Percentiles rank a stretch among this genome's conserved stretches.
Evolutionary conservation across 2,888 invertebrate species (phyloP).

Genomic region (Cheilosia impressa): DNA sequence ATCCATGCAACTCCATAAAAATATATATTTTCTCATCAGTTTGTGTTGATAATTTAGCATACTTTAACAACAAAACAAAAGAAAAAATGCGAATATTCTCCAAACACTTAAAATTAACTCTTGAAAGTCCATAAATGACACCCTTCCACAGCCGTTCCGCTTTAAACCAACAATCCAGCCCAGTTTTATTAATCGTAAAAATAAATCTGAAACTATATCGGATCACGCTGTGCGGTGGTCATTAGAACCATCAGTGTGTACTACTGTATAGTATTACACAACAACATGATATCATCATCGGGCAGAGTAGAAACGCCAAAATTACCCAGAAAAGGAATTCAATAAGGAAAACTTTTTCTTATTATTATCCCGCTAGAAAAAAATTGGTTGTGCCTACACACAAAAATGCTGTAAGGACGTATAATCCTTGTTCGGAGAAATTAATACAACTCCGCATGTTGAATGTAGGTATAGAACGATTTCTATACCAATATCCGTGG

Average conservation of each 20-base stretch:
- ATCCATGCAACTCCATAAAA: constrained; percentile 32
- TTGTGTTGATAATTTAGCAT: constrained; percentile 29
- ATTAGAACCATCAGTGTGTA: constrained; percentile 57
- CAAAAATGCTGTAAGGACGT: constrained; percentile 45
- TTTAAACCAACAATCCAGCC: constrained; percentile 1
- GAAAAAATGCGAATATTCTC: constrained; percentile 38
- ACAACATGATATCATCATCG: constrained; percentile 61
- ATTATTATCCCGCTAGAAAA: constrained; percentile 43
- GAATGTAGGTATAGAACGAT: constrained; percentile 8
- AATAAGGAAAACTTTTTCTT: constrained; percentile 74
- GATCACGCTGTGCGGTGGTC: constrained; percentile 63
- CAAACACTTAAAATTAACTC: constrained; percentile 58
- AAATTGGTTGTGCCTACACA: constrained; percentile 61
- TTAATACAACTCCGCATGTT: constrained; percentile 55
- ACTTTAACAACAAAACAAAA: constrained; percentile 7
- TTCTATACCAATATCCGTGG: constrained; percentile 44
- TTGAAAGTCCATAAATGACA: constrained; percentile 62
- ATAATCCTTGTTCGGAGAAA: constrained; percentile 67
- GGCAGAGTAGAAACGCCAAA: background rate
- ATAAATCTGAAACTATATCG: constrained; percentile 72
- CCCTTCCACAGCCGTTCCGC: constrained; percentile 18
- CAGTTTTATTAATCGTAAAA: constrained; percentile 67
- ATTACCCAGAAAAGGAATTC: constrained; percentile 63
- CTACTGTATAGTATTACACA: constrained; percentile 32
- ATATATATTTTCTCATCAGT: constrained; percentile 27